Conservation (phyloP, 2,888 invertebrate genomes). For the Acleris holmiana region DNA sequence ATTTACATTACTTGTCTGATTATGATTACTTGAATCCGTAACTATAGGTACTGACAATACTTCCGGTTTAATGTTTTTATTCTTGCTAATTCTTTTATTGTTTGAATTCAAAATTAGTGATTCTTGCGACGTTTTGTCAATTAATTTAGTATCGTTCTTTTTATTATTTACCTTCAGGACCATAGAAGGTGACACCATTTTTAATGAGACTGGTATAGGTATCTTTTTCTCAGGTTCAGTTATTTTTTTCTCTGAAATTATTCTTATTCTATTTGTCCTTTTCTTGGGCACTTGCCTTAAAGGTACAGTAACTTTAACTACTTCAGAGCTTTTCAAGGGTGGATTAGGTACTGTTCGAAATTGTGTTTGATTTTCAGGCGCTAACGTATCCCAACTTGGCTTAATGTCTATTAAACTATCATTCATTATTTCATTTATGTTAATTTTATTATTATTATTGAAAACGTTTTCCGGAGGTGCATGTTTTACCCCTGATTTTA, state of each 20-base stretch:
- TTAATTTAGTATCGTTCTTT: constrained; percentile 33
- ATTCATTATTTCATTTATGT: constrained; percentile 10
- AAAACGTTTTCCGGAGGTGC: too few species aligned
- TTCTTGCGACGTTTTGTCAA: too few species aligned
- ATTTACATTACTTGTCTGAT: not conserved
- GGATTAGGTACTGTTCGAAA: too few species aligned
- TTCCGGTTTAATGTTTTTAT: too few species aligned
- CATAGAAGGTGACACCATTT: constrained; percentile 58
- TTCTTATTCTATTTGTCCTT: constrained; percentile 55
- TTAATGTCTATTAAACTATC: not conserved
- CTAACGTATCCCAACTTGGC: not conserved
- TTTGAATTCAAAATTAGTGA: constrained; percentile 22
- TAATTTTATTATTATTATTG: constrained; percentile 35
- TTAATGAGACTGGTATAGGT: constrained; percentile 50
- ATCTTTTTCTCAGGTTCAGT: constrained; percentile 45
- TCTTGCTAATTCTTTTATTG: not conserved
- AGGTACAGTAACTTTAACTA: not conserved
- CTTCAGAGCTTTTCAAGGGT: not conserved
- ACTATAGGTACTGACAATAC: not conserved
- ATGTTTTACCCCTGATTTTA: too few species aligned
- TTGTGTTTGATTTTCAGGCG: too few species aligned
- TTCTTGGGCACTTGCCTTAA: not conserved
- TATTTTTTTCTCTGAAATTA: constrained; percentile 68
- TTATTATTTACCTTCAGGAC: constrained; percentile 52
- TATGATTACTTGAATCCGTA: not conserved